Evolutionary conservation across 2,888 invertebrate species (phyloP), one percentile per base, ranked within the genome.

Genomic region (Nebria brevicollis): DNA sequence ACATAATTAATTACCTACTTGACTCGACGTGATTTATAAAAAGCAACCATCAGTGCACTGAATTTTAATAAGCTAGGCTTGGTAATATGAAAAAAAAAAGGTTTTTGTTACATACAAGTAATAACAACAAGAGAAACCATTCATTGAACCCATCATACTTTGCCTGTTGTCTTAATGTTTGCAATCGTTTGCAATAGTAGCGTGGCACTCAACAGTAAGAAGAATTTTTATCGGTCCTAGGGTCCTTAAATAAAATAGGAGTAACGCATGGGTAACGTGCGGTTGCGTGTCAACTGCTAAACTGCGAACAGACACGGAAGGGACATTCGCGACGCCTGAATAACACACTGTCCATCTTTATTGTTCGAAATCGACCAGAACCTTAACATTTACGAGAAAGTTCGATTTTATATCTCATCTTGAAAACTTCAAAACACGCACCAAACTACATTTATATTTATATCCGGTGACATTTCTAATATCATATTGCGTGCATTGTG

Each of bases 201-300:
- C 78, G 74, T 78, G 78, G 78, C 54, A 73, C 78, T 42, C 41
- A 66, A 66, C 74, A 25, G 66, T 78, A 66, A 78, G 74, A 80
- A 80, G 54, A 70, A 72, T 34, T 77, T 72, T 77, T 77, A 77
- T 76, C 77, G 72, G 20, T 20, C 20, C 77, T 72, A 75, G 77
- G 73, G 81, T 77, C 72, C 72, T 81, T 81, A 65, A 81, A 81
- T 81, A 81, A 81, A 81, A 77, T 43, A 77, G 76, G 72, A 81
- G 81, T 72, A 20, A 80, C 80, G 75, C 80, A 80, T 75, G 75
- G 41, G 75, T 77, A 81, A 76, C 70, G 80, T 26, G 34, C 34
- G 81, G 72, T 81, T 77, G 81, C 81, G 81, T 81, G 81, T 20
- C 15, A 8, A 25, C 72, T 72, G 42, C 77, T 34, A 34, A 72